Conservation (phyloP, 2,888 invertebrate species). For the Patella depressa region DNA sequence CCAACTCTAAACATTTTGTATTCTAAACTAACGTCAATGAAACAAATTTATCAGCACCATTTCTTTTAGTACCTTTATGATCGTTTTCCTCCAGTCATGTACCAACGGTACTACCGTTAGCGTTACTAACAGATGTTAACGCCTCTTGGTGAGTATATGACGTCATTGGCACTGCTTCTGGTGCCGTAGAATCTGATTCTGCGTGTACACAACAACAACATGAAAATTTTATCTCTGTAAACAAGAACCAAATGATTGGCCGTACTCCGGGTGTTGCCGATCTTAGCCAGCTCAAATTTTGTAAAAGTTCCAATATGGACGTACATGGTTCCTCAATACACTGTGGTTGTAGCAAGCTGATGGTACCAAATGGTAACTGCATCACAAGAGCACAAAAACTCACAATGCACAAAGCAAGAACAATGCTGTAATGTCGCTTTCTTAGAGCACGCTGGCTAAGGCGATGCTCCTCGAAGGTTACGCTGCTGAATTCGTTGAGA, state of each 20-base stretch:
- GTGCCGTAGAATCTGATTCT: not conserved
- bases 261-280: conserved; percentile 34
- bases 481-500: conserved; percentile 27
- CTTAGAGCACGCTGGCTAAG: conserved; percentile 17
- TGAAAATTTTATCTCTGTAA: conserved; percentile 25
- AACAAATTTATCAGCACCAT: no score
- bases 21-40: no score
- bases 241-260: conserved; percentile 32
- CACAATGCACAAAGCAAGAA: conserved; percentile 29
- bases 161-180: not conserved
- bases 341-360: conserved; percentile 31
- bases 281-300: conserved; percentile 40
- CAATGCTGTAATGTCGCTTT: conserved; percentile 21
- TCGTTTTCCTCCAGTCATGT: no score
- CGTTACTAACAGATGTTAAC: not conserved
- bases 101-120: no score
- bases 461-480: conserved; percentile 19
- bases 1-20: no score
- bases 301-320: conserved; percentile 32
- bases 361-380: conserved; percentile 39
- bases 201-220: not conserved
- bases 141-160: not conserved
- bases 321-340: conserved; percentile 32
- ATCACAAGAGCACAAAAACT: conserved; percentile 27
- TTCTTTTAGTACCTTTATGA: no score